phyloP scores from a whole-genome alignment of 64 coral and sea anemone species.

The Montipora foliosa region DNA sequence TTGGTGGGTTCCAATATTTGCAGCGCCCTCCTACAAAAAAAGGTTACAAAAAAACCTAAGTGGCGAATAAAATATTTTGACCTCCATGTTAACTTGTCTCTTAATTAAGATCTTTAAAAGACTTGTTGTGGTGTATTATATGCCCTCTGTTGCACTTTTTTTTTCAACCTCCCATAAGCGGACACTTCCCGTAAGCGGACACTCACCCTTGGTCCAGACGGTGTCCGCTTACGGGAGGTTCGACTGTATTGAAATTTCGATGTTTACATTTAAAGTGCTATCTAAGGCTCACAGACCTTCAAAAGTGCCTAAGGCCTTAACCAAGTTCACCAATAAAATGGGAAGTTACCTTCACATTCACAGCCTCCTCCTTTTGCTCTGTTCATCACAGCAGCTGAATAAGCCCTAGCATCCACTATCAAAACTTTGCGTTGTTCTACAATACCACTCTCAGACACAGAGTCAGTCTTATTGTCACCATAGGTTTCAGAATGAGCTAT shows the following conservation, averaged over 20 bases:
- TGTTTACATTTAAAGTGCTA: neutral
- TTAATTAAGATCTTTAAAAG: too few species aligned
- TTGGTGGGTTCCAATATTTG: too few species aligned
- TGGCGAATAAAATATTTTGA: too few species aligned
- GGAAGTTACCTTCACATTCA: slow-evolving; percentile 85
- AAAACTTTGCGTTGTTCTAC: slow-evolving; percentile 62
- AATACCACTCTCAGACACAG: neutral
- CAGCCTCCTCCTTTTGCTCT: slow-evolving; percentile 94
- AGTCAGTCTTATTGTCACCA: neutral
- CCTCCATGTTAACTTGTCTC: too few species aligned
- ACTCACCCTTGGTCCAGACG: too few species aligned
- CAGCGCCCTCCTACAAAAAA: too few species aligned
- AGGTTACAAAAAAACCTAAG: too few species aligned
- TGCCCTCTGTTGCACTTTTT: too few species aligned
- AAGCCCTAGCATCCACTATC: slow-evolving; percentile 91
- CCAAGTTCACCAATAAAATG: neutral
- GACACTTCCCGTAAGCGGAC: too few species aligned
- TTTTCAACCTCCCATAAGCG: too few species aligned
- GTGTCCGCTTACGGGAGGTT: too few species aligned
- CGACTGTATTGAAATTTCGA: neutral
- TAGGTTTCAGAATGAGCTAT: neutral
- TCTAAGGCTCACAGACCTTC: neutral
- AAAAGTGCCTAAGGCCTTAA: neutral
- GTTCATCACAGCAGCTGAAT: slow-evolving; percentile 86
- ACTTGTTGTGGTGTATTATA: too few species aligned